Conservation (phyloP, 2,888 invertebrate species). For the Tillus elongatus region DNA sequence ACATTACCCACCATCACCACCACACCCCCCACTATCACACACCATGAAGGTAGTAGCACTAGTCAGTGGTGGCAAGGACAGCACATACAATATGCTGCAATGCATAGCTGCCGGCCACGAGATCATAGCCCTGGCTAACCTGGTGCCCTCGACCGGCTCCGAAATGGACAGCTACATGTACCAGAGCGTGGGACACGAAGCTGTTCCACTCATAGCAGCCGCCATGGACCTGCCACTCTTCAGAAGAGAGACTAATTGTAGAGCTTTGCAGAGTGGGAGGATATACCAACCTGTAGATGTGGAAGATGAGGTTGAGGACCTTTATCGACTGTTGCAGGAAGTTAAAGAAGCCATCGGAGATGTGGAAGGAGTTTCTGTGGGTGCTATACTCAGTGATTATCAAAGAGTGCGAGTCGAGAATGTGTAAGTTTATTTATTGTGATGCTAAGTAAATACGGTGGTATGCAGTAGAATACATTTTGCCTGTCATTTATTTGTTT, state of each 20-base stretch:
- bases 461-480: constrained; percentile 1
- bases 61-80: constrained; percentile 98
- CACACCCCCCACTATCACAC: too few species aligned
- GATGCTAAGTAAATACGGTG: too few species aligned
- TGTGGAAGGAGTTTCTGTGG: constrained; percentile 89
- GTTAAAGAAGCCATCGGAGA: constrained; percentile 53
- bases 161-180: constrained; percentile 76
- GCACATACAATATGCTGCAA: constrained; percentile 98
- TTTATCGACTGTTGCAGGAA: constrained; percentile 70
- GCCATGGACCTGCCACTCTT: constrained; percentile 91
- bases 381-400: constrained; percentile 97
- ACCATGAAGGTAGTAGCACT: constrained; percentile 86
- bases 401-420: constrained; percentile 95
- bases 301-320: constrained; percentile 97
- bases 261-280: constrained; percentile 69
- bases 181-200: constrained; percentile 97
- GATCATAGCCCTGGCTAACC: constrained; percentile 92
- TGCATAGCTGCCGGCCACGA: constrained; percentile 92
- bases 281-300: constrained; percentile 71
- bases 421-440: constrained; percentile 64
- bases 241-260: constrained; percentile 73
- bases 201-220: constrained; percentile 81
- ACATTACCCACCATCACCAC: too few species aligned
- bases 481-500: constrained; percentile 3
- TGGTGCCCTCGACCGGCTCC: constrained; percentile 78